A percentile compares a stretch with the other conserved stretches of the same genome.
phyloP scores from a whole-genome alignment of 1,140 invertebrate species.

The Polypedilum pembai region DNA sequence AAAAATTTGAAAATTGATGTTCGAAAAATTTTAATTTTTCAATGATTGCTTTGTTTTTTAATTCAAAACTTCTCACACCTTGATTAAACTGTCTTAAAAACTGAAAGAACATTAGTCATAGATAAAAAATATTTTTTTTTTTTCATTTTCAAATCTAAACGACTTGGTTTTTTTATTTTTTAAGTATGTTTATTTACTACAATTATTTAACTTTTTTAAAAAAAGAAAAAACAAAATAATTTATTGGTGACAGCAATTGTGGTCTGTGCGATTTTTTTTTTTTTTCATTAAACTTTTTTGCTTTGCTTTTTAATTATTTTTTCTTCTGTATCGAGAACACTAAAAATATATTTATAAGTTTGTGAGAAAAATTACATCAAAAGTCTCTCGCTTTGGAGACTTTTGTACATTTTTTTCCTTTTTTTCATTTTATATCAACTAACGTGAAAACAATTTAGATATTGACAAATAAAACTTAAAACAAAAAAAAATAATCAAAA shows the following conservation, averaged over 20 bases:
- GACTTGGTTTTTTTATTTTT: constrained; percentile 27
- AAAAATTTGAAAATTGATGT: too few relatives aligned
- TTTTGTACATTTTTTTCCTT: too few relatives aligned
- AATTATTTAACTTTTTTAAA: constrained; percentile 27
- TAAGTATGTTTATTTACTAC: constrained; percentile 28
- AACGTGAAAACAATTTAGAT: constrained; percentile 6
- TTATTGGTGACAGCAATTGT: constrained; percentile 28
- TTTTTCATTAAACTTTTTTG: constrained; percentile 5
- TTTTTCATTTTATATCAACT: not conserved
- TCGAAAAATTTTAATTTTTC: too few relatives aligned
- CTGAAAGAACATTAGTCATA: not conserved
- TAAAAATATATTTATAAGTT: constrained; percentile 10
- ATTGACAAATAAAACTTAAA: not conserved
- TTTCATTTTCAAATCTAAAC: constrained; percentile 28
- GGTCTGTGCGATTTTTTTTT: constrained; percentile 4
- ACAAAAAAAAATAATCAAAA: constrained; percentile 1
- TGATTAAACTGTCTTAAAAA: too few relatives aligned
- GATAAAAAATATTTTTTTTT: not conserved
- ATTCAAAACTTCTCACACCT: too few relatives aligned
- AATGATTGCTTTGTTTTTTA: too few relatives aligned
- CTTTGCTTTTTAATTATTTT: constrained; percentile 7
- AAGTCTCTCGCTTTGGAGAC: too few relatives aligned
- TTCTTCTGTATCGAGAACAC: constrained; percentile 7
- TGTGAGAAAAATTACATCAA: too few relatives aligned
- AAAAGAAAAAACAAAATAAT: constrained; percentile 26